phyloP scores from a whole-genome alignment of 2,113 vertebrate genomes.

The pig (Sus scrofa) region DNA sequence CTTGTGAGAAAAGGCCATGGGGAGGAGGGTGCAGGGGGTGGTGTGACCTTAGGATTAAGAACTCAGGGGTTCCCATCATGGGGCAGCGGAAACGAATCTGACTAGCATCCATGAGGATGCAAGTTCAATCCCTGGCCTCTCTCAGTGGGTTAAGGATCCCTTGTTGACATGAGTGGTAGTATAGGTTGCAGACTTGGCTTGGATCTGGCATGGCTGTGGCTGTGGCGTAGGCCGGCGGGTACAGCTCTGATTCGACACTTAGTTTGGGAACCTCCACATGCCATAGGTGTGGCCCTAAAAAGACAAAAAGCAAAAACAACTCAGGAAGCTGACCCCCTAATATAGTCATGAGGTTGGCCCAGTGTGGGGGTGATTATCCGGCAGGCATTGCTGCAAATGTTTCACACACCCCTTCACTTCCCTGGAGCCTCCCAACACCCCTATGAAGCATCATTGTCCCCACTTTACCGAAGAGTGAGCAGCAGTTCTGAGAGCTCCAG shows the following conservation, averaged over 20 bases:
- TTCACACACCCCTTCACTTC: fast-evolving
- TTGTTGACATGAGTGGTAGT: no score
- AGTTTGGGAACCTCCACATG: no score
- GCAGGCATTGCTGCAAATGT: background rate
- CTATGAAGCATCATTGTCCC: background rate
- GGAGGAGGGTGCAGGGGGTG: background rate
- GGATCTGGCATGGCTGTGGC: no score
- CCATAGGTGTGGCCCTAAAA: no score
- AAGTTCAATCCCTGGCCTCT: no score
- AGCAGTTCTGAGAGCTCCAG: background rate
- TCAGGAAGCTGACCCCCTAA: background rate
- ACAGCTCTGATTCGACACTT: no score
- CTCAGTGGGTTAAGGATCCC: no score
- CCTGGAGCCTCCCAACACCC: background rate
- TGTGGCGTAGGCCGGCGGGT: no score
- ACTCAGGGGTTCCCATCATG: background rate
- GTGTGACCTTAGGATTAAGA: background rate
- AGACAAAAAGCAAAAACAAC: background rate
- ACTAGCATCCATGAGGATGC: no score
- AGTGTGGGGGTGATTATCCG: background rate
- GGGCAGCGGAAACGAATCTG: no score
- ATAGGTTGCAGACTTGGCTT: no score
- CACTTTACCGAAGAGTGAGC: background rate
- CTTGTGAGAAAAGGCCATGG: background rate
- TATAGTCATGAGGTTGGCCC: fast-evolving